Base-by-base conservation (phyloP, 2,797 vertebrate genomes). In the Aphelocoma californica region DNA sequence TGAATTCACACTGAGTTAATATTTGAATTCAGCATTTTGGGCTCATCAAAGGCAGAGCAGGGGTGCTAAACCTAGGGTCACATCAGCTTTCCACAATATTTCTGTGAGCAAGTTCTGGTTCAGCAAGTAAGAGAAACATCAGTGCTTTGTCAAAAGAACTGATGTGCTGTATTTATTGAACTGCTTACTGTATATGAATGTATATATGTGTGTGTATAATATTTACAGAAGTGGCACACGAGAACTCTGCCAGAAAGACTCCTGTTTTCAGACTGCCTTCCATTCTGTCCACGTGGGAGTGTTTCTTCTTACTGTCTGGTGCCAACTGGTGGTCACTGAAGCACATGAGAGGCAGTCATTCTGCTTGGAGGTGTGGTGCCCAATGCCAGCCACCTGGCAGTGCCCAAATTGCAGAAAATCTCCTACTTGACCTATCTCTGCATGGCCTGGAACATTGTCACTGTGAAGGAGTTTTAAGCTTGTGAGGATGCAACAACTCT, bases 191-290 rank as follows among this genome's bases (percentile, higher is more conserved):
- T 91, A 67, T 82, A 74, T 88, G 61, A 81, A 83, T 96, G 92
- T 95, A 82, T 80, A 86, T 92, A 81, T 71, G 31, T 87, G 64
- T 72, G 42, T 78, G 73, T 93, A 32, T 92, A 92, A 73, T 88
- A 78, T 57, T 75, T 90, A 79, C 67, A 74, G 69, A 65, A 48
- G 47, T 90, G 65, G 61, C 40, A 82, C 70, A 58, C 4, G 6
- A 48, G 50, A 47, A 6, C 51, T 86, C 1, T 67, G 34, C 70
- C 48, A 34, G 69, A 69, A 79, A 36, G 61, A 66, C 82, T 93
- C 66, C 44, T 62, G 18, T 67, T 86, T 88, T 77, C 80, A 65
- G 51, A 34, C 36, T 57, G 82, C 48, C 48, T 86, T 38, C 86
- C 9, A 2, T 48, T 51, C 53, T 71, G 10, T 45, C 0, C 0